These are phyloP conservation scores for Diarsia rubi DNA, from an alignment of 2,888 invertebrate species.

Conservation along the genomic window DNA sequence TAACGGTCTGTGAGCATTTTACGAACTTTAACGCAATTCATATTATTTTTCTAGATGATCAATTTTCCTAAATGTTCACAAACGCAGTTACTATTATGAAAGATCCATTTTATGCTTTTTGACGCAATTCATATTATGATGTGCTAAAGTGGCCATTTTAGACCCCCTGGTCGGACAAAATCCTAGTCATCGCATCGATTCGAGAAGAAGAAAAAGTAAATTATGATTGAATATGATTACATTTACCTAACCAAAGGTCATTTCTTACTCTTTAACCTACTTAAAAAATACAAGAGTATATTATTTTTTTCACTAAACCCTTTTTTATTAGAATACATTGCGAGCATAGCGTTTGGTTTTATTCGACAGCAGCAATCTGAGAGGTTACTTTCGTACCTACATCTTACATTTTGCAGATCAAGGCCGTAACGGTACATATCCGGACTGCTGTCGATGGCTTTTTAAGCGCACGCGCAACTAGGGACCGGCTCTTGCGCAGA, in stretches of 20 bases:
- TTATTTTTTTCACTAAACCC: neutral
- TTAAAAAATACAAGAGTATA: neutral
- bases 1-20: too few species aligned
- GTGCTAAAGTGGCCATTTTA: too few species aligned
- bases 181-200: too few species aligned
- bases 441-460: conserved; percentile 62
- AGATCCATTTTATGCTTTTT: too few species aligned
- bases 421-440: conserved; percentile 66
- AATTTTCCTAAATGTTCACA: too few species aligned
- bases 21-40: too few species aligned
- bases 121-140: too few species aligned
- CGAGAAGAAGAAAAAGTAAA: neutral
- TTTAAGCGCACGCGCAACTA: conserved; percentile 60
- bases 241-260: neutral
- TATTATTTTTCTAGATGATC: too few species aligned
- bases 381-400: conserved; percentile 12
- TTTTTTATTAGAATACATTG: neutral
- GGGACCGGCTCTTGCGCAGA: conserved; percentile 57
- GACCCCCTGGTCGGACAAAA: too few species aligned
- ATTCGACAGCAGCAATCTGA: neutral
- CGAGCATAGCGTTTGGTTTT: too few species aligned
- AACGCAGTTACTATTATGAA: too few species aligned
- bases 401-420: conserved; percentile 54
- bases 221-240: neutral
- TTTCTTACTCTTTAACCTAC: neutral